These are phyloP conservation scores for Ephestia elutella DNA, from an alignment of 1,140 invertebrate species.

Conservation along the genomic window DNA sequence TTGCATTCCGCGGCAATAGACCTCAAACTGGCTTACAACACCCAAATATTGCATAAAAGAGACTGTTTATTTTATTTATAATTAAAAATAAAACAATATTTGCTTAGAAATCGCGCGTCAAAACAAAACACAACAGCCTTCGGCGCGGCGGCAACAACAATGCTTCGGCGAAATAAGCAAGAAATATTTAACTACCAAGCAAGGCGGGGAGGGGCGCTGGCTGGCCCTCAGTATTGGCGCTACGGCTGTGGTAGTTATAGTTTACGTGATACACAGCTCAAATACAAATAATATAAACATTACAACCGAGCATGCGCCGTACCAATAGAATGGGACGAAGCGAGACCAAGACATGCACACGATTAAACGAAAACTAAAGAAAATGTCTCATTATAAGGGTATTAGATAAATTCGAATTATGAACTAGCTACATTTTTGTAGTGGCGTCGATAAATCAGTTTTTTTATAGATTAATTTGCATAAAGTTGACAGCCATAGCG, in stretches of 20 bases:
- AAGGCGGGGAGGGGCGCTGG: conserved; percentile 61
- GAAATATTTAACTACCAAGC: conserved; percentile 75
- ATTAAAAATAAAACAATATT: conserved; percentile 41
- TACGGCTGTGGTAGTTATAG: conserved; percentile 75
- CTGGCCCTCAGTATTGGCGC: conserved; percentile 70
- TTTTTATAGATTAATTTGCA: conserved; percentile 73
- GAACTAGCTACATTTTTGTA: conserved; percentile 44
- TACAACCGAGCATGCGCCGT: conserved; percentile 67
- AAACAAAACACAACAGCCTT: conserved; percentile 72
- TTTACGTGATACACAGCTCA: conserved; percentile 76
- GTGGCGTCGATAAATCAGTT: conserved; percentile 49
- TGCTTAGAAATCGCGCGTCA: conserved; percentile 51
- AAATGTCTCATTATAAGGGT: conserved; percentile 4
- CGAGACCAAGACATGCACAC: conserved; percentile 16
- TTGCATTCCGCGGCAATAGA: conserved; percentile 46
- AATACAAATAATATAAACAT: conserved; percentile 77
- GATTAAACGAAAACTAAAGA: conserved; percentile 9
- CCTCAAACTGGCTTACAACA: conserved; percentile 20
- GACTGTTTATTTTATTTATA: conserved; percentile 23
- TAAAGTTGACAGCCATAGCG: conserved; percentile 62
- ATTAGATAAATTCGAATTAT: conserved; percentile 22
- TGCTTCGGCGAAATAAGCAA: conserved; percentile 76
- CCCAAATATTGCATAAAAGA: conserved; percentile 11
- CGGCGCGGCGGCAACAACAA: conserved; percentile 72
- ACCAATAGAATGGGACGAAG: conserved; percentile 53